Percentiles rank a stretch among this genome's conserved stretches.
phyloP scores from a whole-genome alignment of 2,888 invertebrate species.

The Helobdella robusta region DNA sequence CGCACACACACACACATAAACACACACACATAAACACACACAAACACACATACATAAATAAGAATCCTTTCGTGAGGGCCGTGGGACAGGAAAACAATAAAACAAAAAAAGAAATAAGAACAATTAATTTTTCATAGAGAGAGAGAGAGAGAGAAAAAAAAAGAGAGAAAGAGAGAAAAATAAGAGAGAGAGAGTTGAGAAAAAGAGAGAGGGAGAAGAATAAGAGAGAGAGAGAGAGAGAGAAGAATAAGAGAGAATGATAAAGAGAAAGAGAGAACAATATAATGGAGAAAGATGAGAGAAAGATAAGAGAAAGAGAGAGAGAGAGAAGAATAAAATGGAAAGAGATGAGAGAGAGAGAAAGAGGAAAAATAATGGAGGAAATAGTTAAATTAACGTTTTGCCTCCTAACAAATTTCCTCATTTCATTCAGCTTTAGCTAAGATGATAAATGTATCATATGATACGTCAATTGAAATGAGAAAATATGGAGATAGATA shows the following conservation, averaged over 20 bases:
- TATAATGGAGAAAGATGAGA: too few species aligned
- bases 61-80: not conserved
- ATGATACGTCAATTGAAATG: too few species aligned
- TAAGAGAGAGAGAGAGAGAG: slow-evolving; percentile 8
- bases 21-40: not conserved
- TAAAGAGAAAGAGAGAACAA: not conserved
- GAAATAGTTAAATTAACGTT: too few species aligned
- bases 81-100: not conserved
- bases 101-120: slow-evolving; percentile 8
- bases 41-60: not conserved
- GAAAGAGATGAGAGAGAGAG: not conserved
- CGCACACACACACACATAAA: slow-evolving; percentile 18
- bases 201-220: not conserved
- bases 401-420: too few species aligned
- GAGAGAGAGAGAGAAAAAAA: not conserved
- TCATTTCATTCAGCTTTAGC: too few species aligned
- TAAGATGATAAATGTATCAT: too few species aligned
- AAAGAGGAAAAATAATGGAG: not conserved
- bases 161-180: not conserved
- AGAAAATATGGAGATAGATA: too few species aligned
- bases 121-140: too few species aligned
- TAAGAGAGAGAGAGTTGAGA: not conserved
- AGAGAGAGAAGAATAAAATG: not conserved
- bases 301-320: not conserved
- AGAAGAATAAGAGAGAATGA: not conserved